These are phyloP conservation scores for Cantharis lateralis DNA, from an alignment of 2,888 invertebrate genomes.

Conservation along the genomic window DNA sequence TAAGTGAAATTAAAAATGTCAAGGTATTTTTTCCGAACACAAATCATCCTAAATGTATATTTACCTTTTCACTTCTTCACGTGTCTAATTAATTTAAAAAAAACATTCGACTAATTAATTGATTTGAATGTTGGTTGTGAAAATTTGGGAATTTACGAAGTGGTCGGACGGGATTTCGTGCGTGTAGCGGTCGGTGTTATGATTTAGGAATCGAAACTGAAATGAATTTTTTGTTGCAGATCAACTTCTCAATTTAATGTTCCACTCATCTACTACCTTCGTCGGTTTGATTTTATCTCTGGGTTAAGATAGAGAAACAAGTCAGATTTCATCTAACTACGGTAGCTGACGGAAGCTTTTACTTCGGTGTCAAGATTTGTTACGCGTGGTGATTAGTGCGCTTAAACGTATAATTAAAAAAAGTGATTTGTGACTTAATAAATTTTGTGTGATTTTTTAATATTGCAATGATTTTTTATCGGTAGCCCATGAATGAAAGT, in stretches of 20 bases:
- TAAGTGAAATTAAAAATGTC: not conserved
- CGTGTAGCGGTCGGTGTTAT: not conserved
- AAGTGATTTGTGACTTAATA: not conserved
- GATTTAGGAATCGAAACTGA: slow-evolving; percentile 7
- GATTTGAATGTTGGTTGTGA: not conserved
- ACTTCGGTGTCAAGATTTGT: not conserved
- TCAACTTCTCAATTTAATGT: slow-evolving; percentile 16
- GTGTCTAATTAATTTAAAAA: not conserved
- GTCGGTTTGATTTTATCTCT: slow-evolving; percentile 20
- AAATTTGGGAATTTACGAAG: not conserved
- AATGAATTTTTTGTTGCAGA: slow-evolving; percentile 21
- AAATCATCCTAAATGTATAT: not conserved
- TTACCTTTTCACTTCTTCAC: not conserved
- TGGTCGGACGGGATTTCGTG: not conserved
- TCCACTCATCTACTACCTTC: slow-evolving; percentile 11
- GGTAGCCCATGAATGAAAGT: slow-evolving; percentile 18
- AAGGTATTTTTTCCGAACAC: not conserved
- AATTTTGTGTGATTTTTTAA: not conserved
- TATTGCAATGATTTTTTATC: slow-evolving; percentile 11
- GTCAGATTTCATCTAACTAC: slow-evolving; percentile 16
- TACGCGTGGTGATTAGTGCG: not conserved
- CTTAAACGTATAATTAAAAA: not conserved
- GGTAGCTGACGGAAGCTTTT: slow-evolving; percentile 16
- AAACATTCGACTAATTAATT: not conserved
- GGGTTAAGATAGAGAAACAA: slow-evolving; percentile 15